Evolutionary conservation across 2,113 vertebrate genomes (phyloP), one percentile per base, ranked within the genome.

Genomic region (Pachyramphus minor): DNA sequence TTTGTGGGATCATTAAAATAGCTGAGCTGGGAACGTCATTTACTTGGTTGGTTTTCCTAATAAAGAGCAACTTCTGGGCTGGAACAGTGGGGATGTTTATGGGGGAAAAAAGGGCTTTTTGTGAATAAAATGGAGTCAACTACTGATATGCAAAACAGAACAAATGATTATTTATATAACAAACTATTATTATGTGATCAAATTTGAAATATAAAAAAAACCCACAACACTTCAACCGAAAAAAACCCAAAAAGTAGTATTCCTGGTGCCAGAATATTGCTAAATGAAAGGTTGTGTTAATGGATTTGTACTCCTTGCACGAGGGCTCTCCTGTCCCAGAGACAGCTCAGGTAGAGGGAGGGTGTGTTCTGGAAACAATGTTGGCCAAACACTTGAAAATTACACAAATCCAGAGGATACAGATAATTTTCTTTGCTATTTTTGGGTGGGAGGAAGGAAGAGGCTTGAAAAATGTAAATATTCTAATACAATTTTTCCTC

Each of bases 1-100:
- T 64, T 95, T 96, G 95, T 95, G 92, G 94, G 95, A 90, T 94
- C 95, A 89, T 95, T 95, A 96, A 97, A 93, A 97, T 96, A 96
- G 90, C 93, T 90, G 80, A 89, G 90, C 92, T 87, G 90, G 85
- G 95, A 95, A 96, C 33, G 10, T 84, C 92, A 94, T 52, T 73
- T 22, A 49, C 74, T 87, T 44, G 1, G 8, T 78, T 84, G 96
- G 92, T 78, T 96, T 94, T 91, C 83, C 95, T 86, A 89, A 96
- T 90, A 96, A 84, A 93, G 56, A 80, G 73, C 7, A 88, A 86
- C 83, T 95, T 93, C 89, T 94, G 89, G 68, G 81, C 71, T 67
- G 69, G 84, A 94, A 94, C 86, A 92, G 37, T 64, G 79, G 83
- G 80, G 44, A 78, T 71, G 68, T 81, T 93, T 84, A 35, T 47